Evolutionary conservation across 1,140 invertebrate genomes (phyloP).

Genomic region (Potamilus streckersoni): DNA sequence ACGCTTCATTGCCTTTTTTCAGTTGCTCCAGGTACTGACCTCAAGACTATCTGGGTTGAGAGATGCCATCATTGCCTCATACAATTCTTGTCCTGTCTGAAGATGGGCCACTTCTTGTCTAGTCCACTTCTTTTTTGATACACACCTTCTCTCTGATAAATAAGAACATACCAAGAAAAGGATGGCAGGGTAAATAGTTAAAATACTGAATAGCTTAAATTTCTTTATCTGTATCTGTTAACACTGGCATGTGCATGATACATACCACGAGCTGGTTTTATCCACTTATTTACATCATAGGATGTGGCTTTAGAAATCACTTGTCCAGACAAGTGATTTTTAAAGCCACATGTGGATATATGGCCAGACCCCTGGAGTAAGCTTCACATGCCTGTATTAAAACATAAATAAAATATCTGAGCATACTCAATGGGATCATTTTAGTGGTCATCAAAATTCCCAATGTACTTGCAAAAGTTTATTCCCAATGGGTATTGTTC

Average conservation of each 20-base stretch:
- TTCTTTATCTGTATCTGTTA: background rate
- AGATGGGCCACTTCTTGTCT: constrained; percentile 41
- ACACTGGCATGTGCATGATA: background rate
- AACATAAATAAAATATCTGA: background rate
- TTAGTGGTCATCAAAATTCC: too few relatives aligned
- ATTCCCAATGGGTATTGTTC: too few relatives aligned
- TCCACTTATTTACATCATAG: constrained; percentile 2
- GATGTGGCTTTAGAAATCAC: background rate
- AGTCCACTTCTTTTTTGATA: constrained; percentile 28
- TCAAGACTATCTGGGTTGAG: constrained; percentile 51
- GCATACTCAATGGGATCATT: background rate
- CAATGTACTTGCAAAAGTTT: too few relatives aligned
- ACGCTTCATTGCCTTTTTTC: too few relatives aligned
- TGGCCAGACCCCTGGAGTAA: too few relatives aligned
- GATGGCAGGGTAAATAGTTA: background rate
- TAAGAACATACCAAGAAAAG: background rate
- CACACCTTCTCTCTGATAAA: constrained; percentile 22
- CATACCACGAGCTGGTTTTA: background rate
- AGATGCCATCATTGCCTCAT: constrained; percentile 47
- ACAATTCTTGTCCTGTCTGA: constrained; percentile 54
- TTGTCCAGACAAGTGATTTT: too few relatives aligned
- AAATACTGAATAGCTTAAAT: background rate
- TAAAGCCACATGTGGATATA: too few relatives aligned
- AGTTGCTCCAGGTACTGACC: constrained; percentile 10
- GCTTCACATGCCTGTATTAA: background rate